Evolutionary conservation across 1,140 invertebrate genomes (phyloP).

Genomic region (Cydia strobilella): DNA sequence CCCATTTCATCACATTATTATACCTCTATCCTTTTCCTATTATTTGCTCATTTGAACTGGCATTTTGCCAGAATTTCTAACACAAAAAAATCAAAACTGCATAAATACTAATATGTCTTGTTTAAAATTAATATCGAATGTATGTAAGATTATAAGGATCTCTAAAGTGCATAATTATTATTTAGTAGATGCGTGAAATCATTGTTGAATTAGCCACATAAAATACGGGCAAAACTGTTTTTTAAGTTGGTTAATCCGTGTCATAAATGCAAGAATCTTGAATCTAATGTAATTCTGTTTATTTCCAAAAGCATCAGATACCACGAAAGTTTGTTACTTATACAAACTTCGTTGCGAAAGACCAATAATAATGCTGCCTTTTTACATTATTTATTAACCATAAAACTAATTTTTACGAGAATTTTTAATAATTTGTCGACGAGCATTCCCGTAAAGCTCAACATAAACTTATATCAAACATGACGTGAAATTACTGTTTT

Average conservation of each 20-base stretch:
- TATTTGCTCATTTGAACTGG: no score
- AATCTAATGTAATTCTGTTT: background rate
- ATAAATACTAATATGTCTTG: no score
- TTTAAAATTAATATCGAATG: no score
- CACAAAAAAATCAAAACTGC: no score
- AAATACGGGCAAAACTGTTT: background rate
- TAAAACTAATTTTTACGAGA: conserved; percentile 3
- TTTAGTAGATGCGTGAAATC: no score
- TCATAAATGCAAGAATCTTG: background rate
- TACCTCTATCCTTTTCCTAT: no score
- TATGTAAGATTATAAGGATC: no score
- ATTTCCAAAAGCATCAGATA: background rate
- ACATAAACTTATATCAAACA: conserved; percentile 22
- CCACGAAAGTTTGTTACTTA: background rate
- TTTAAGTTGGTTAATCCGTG: background rate
- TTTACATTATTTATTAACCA: conserved; percentile 31
- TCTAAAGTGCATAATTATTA: no score
- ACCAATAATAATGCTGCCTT: conserved; percentile 9
- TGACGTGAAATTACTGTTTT: conserved; percentile 17
- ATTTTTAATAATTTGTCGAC: conserved; percentile 1
- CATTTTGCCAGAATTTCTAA: no score
- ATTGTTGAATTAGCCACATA: no score
- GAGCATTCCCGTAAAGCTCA: conserved; percentile 11
- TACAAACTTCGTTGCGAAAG: conserved; percentile 12
- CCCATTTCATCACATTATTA: no score